phyloP scores from a whole-genome alignment of 2,888 invertebrate genomes.

The Andrena flavipes region DNA sequence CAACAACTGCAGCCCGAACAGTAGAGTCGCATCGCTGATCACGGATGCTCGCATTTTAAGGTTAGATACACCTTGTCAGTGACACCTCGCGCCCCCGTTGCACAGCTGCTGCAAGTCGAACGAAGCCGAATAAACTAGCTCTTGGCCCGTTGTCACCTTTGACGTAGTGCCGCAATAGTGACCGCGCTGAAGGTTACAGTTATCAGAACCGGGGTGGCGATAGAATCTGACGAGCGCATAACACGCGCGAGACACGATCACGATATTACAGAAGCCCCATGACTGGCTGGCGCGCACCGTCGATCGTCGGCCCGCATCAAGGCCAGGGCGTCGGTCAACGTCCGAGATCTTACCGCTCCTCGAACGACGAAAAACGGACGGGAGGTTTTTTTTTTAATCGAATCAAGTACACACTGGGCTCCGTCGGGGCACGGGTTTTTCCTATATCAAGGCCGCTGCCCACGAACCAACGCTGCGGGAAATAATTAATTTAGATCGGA shows the following conservation, averaged over 20 bases:
- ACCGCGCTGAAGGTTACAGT: slow-evolving; percentile 72
- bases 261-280: slow-evolving; percentile 57
- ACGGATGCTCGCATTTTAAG: slow-evolving; percentile 82
- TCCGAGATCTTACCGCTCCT: slow-evolving; percentile 29
- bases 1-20: slow-evolving; percentile 77
- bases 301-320: slow-evolving; percentile 69
- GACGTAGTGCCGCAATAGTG: slow-evolving; percentile 61
- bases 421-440: slow-evolving; percentile 57
- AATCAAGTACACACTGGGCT: slow-evolving; percentile 74
- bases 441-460: slow-evolving; percentile 70
- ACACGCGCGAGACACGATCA: slow-evolving; percentile 68
- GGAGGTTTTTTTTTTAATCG: slow-evolving; percentile 34
- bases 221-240: slow-evolving; percentile 61
- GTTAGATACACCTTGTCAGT: slow-evolving; percentile 77
- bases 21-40: slow-evolving; percentile 79
- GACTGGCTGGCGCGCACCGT: slow-evolving; percentile 54
- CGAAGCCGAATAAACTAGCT: slow-evolving; percentile 35
- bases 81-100: slow-evolving; percentile 72
- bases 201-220: slow-evolving; percentile 62
- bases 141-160: slow-evolving; percentile 63
- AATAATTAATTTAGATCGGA: slow-evolving; percentile 59
- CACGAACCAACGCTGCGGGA: slow-evolving; percentile 55
- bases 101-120: slow-evolving; percentile 60
- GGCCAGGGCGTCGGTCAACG: slow-evolving; percentile 63
- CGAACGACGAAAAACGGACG: slow-evolving; percentile 24